Percentiles rank a stretch among this genome's conserved stretches.
Evolutionary conservation across 1,140 invertebrate species (phyloP).

Genomic region (Cotesia glomerata): DNA sequence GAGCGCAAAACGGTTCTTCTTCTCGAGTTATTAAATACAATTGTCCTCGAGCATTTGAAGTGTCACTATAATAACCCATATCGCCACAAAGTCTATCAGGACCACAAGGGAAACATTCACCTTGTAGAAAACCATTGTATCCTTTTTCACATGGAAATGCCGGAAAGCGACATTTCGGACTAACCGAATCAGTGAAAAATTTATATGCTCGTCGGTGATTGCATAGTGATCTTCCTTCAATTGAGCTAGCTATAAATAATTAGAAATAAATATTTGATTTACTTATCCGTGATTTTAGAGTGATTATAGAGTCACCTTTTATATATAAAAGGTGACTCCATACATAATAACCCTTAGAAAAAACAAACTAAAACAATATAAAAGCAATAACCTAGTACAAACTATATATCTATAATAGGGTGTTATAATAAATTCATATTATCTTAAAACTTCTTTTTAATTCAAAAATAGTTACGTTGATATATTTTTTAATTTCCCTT

Average conservation of each 20-base stretch:
- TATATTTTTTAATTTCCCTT: no score
- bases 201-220: conserved; percentile 92
- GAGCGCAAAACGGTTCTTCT: conserved; percentile 91
- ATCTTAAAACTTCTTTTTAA: no score
- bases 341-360: background rate
- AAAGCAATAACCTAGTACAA: no score
- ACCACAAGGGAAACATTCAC: conserved; percentile 75
- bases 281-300: background rate
- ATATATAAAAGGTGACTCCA: background rate
- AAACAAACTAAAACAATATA: background rate
- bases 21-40: conserved; percentile 87
- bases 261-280: conserved; percentile 42
- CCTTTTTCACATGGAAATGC: conserved; percentile 81
- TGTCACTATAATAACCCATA: conserved; percentile 94
- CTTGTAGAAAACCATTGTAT: conserved; percentile 83
- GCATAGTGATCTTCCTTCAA: conserved; percentile 86
- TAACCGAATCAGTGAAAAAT: conserved; percentile 92
- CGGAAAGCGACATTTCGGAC: conserved; percentile 85
- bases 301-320: background rate
- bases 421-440: no score
- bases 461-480: no score
- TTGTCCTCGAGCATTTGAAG: conserved; percentile 78
- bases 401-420: no score
- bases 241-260: conserved; percentile 67
- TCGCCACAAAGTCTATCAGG: conserved; percentile 75